A percentile compares a stretch with the other conserved stretches of the same genome.
phyloP scores from a whole-genome alignment of 2,888 invertebrate genomes.

The Pristionchus japonicus region DNA sequence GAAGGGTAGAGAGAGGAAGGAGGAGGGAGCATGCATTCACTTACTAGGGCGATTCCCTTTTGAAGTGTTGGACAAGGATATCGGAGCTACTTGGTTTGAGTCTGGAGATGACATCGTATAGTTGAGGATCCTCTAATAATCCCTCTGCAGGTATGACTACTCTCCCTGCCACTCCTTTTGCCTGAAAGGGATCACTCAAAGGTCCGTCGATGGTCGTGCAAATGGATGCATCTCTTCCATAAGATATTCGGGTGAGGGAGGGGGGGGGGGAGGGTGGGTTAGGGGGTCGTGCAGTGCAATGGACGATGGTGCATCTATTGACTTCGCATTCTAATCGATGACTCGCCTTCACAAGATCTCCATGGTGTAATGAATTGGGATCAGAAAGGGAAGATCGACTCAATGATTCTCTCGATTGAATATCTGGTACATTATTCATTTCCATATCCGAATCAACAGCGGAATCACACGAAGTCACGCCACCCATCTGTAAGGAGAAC shows the following conservation, averaged over 20 bases:
- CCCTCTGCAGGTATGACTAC: neutral
- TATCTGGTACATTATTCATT: neutral
- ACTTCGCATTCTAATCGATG: no score
- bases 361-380: conserved; percentile 37
- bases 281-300: neutral
- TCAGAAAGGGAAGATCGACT: neutral
- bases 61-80: neutral
- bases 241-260: neutral
- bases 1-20: no score
- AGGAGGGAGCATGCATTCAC: neutral
- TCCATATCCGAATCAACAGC: conserved; percentile 30
- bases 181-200: neutral
- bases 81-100: neutral
- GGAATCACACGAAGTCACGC: conserved; percentile 36
- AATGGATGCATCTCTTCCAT: no score
- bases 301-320: no score
- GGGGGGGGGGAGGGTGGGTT: neutral
- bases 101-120: neutral
- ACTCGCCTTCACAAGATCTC: conserved; percentile 45
- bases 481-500: conserved; percentile 23
- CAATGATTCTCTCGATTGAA: neutral
- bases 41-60: neutral
- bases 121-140: neutral
- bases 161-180: neutral
- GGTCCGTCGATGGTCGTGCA: neutral